phyloP scores from a whole-genome alignment of 1,140 invertebrate species.

The Araneus ventricosus region DNA sequence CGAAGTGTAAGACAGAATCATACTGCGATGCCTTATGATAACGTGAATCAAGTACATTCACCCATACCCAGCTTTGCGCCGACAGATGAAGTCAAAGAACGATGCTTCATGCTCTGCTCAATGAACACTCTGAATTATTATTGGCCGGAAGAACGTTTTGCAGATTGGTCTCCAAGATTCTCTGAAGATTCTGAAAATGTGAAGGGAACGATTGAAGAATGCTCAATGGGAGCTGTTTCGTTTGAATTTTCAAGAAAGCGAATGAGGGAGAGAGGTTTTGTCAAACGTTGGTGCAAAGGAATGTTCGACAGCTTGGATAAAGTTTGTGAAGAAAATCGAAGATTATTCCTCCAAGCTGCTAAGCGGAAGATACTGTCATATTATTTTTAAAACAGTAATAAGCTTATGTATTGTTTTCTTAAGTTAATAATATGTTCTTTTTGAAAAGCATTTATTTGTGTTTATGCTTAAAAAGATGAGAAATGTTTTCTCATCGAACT shows the following conservation, averaged over 20 bases:
- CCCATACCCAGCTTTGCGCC: neutral
- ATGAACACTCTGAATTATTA: neutral
- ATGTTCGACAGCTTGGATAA: neutral
- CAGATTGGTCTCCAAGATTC: neutral
- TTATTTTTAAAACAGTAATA: neutral
- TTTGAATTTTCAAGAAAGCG: neutral
- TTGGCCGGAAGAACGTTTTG: neutral
- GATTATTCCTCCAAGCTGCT: conserved; percentile 4
- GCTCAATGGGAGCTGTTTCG: neutral
- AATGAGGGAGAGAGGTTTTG: neutral
- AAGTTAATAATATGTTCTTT: too few species aligned
- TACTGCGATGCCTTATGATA: neutral
- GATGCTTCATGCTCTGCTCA: neutral
- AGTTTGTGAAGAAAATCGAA: neutral
- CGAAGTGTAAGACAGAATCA: neutral
- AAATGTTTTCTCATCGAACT: too few species aligned
- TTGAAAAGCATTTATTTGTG: too few species aligned
- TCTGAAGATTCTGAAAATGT: neutral
- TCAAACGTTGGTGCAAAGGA: neutral
- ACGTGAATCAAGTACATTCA: neutral
- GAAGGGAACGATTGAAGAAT: neutral
- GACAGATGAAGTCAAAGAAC: neutral
- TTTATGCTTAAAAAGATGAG: too few species aligned
- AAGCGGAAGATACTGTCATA: neutral
- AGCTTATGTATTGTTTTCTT: neutral